Evolutionary conservation across 1,140 invertebrate species (phyloP).

Genomic region (Zaprionus inermis): DNA sequence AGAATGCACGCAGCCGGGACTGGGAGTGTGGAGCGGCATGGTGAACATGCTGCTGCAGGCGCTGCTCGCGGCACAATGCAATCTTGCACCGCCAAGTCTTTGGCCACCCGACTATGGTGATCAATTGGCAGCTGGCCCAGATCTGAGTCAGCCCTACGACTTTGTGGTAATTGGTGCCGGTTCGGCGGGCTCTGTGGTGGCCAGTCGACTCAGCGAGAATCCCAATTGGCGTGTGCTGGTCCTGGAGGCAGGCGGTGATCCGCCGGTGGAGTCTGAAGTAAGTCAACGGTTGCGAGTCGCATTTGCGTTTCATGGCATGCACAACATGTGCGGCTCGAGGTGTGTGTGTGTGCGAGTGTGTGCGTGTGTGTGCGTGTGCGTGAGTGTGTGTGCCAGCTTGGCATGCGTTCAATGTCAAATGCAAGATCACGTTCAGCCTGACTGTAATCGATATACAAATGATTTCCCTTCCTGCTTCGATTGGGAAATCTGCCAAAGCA

Average conservation of each 20-base stretch:
- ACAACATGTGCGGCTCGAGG: neutral
- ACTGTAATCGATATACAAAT: no score
- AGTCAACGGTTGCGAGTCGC: conserved; percentile 22
- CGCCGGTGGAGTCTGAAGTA: conserved; percentile 85
- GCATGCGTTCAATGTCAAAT: no score
- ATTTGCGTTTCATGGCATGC: neutral
- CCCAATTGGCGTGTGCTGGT: conserved; percentile 86
- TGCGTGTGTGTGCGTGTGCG: neutral
- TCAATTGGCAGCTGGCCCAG: conserved; percentile 84
- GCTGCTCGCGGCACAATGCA: conserved; percentile 86
- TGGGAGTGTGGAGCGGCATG: conserved; percentile 68
- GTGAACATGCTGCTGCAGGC: conserved; percentile 86
- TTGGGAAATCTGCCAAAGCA: neutral
- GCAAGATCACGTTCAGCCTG: no score
- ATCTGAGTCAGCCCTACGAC: conserved; percentile 82
- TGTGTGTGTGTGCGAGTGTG: neutral
- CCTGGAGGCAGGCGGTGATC: conserved; percentile 87
- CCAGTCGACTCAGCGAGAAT: conserved; percentile 86
- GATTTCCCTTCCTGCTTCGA: no score
- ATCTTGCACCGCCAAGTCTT: conserved; percentile 84
- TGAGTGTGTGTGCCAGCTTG: no score
- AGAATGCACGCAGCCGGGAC: conserved; percentile 16
- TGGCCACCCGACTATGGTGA: conserved; percentile 86
- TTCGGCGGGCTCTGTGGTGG: conserved; percentile 87
- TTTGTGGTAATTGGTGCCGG: conserved; percentile 87